These are phyloP conservation scores for Rhopalosiphum maidis DNA, from an alignment of 1,140 invertebrate species.

Conservation along the genomic window DNA sequence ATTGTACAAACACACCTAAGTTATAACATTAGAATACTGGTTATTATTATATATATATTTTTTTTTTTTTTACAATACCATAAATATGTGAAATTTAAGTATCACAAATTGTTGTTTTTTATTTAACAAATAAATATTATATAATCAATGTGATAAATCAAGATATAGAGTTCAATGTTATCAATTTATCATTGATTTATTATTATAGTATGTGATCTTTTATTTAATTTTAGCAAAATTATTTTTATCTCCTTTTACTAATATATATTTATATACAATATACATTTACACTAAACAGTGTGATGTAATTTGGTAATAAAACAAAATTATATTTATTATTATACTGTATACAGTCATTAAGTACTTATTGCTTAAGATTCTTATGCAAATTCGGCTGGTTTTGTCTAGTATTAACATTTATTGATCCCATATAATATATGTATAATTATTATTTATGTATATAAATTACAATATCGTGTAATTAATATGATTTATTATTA, in stretches of 20 bases:
- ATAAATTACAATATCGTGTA: neutral
- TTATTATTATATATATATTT: neutral
- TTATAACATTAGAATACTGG: constrained; percentile 14
- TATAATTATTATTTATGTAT: neutral
- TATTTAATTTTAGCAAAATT: neutral
- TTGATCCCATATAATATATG: neutral
- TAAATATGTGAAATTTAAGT: neutral
- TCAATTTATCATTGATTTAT: neutral
- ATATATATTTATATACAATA: neutral
- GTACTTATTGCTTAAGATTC: neutral
- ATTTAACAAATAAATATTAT: neutral
- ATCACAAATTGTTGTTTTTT: constrained; percentile 5
- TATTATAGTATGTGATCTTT: neutral
- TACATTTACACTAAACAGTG: neutral
- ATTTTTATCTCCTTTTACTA: neutral
- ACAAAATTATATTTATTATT: neutral
- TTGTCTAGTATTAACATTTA: constrained; percentile 15
- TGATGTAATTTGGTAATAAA: neutral
- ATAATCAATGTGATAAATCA: neutral
- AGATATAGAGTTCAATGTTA: neutral
- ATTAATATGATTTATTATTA: neutral
- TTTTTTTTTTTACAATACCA: neutral
- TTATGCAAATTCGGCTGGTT: neutral
- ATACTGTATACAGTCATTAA: neutral
- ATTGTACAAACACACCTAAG: neutral